Base-by-base conservation (phyloP, 2,888 invertebrate genomes). In the Oscheius sp. region DNA sequence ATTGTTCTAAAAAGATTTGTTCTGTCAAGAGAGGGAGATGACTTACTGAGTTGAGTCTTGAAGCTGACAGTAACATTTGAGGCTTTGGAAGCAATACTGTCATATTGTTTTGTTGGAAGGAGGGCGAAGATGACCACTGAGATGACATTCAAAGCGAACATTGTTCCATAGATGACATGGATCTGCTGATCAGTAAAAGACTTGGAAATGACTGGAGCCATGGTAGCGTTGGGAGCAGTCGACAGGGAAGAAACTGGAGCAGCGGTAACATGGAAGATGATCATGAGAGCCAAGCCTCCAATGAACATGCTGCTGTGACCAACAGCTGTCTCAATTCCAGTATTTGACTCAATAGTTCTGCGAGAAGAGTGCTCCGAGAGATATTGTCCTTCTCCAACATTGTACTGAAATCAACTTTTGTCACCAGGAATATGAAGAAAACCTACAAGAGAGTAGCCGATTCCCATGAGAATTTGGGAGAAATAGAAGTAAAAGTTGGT, bases 381-480 rank as follows among this genome's bases (percentile, higher is more conserved):
- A 46, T 76, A 76, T 23, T 72, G 72, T 12, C 76, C 76, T 37
- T 76, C 76, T 39, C 76, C 76, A 53, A 74, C 74, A 73, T 76
- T 76, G 65, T 74, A 76, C n/a, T n/a, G n/a, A n/a, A n/a, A n/a
- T 48, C 8, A 37, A 33, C 48, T 3, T 6, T 17, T 42, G 42
- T 34, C 6, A 34, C 6, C n/a, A 8, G 45, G 15, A 29, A 4
- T n/a, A 34, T 42, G 23, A n/a, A 42, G 42, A 33, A 39, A 46
- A n/a, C n/a, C n/a, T n/a, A n/a, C n/a, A n/a, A n/a, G 71, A 3
- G 76, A 71, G 61, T 74, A 76, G 45, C 71, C 76, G 33, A 76
- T 46, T 55, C 76, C 76, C 76, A 76, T 74, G 5, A 76, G 55
- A 17, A 73, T 73, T 46, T 76, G 76, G 25, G 76, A 70, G 46